A percentile compares a stretch with the other conserved stretches of the same genome.
Evolutionary conservation across 2,888 invertebrate species (phyloP).

Genomic region (Athetis lepigone): DNA sequence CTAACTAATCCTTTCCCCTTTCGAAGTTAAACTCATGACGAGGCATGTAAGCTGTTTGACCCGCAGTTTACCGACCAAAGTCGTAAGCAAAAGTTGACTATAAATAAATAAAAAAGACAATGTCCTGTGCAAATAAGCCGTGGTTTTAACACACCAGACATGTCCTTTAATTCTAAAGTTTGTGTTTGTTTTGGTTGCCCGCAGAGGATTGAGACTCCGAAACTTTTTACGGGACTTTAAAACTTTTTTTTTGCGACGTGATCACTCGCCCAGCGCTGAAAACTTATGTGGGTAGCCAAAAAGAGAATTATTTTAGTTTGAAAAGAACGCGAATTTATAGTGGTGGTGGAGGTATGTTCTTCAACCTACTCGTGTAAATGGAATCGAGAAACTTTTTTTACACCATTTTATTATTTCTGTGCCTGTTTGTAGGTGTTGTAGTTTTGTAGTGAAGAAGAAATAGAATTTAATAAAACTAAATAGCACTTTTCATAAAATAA

Average conservation of each 20-base stretch:
- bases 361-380: conserved; percentile 22
- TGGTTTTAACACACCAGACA: conserved; percentile 55
- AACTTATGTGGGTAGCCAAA: conserved; percentile 56
- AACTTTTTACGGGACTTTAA: conserved; percentile 67
- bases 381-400: conserved; percentile 10
- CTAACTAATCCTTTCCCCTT: not conserved
- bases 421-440: no score
- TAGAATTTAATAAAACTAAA: not conserved
- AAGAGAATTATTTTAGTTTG: conserved; percentile 55
- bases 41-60: conserved; percentile 22
- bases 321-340: conserved; percentile 34
- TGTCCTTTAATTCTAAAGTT: conserved; percentile 63
- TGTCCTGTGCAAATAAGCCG: conserved; percentile 55
- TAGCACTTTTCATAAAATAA: not conserved
- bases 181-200: conserved; percentile 62
- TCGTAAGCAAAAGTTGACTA: conserved; percentile 30
- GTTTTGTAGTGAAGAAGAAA: no score
- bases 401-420: not conserved
- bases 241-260: conserved; percentile 60
- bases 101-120: conserved; percentile 46
- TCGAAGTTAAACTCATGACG: conserved; percentile 5
- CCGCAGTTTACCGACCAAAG: conserved; percentile 7
- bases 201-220: conserved; percentile 63
- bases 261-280: conserved; percentile 49
- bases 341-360: conserved; percentile 1